Percentiles rank a stretch among this genome's conserved stretches.
Conservation (phyloP, 2,113 vertebrate species). For the Tachycineta bicolor region DNA sequence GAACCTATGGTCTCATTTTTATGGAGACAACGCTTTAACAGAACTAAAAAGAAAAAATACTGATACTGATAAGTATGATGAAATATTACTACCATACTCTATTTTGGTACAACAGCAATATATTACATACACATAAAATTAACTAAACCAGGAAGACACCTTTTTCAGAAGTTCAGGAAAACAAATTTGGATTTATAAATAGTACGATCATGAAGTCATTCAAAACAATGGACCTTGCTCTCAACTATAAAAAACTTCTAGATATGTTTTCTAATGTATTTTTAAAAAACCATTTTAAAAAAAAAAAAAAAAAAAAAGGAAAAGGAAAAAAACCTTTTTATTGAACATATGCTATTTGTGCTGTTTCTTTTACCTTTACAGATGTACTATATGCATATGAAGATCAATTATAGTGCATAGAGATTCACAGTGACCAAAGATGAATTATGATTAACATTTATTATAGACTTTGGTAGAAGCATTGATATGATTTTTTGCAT, state of each 20-base stretch:
- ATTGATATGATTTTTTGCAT: background rate
- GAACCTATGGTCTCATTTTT: constrained; percentile 4
- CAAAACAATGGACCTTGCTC: constrained; percentile 75
- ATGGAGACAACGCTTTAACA: constrained; percentile 47
- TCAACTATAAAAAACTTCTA: constrained; percentile 32
- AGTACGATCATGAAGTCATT: constrained; percentile 54
- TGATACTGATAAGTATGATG: constrained; percentile 61
- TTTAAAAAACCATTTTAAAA: background rate
- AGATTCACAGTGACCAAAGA: constrained; percentile 7
- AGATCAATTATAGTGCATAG: background rate
- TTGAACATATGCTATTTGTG: background rate
- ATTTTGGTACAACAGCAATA: constrained; percentile 53
- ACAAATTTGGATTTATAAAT: constrained; percentile 74
- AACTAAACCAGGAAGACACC: constrained; percentile 84
- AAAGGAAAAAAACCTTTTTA: background rate
- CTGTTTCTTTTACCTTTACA: background rate
- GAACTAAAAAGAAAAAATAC: constrained; percentile 45
- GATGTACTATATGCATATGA: background rate
- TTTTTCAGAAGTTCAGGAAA: constrained; percentile 79
- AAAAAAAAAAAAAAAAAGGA: background rate
- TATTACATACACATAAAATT: constrained; percentile 66
- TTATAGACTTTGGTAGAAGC: background rate
- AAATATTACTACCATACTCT: constrained; percentile 70
- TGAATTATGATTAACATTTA: constrained; percentile 4
- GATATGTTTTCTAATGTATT: background rate